Percentiles rank a stretch among this genome's conserved stretches.
Conservation (phyloP, 2,797 vertebrate species). For the Phataginus tetradactyla region DNA sequence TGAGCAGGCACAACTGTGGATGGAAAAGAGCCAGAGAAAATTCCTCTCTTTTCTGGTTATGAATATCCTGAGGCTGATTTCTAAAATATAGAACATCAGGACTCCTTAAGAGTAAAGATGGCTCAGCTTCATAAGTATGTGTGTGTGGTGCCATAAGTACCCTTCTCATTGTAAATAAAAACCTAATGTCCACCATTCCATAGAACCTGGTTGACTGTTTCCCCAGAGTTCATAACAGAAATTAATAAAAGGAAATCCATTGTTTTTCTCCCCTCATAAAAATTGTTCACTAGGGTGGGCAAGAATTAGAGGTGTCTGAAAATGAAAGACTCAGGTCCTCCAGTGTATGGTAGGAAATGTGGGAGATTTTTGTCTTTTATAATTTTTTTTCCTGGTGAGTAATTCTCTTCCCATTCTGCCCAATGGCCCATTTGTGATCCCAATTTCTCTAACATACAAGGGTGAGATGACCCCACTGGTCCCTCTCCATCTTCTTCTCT, state of each 20-base stretch:
- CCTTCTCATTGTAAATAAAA: neutral
- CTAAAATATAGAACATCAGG: neutral
- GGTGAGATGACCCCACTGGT: neutral
- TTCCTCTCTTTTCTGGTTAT: conserved; percentile 27
- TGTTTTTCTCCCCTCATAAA: neutral
- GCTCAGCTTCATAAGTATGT: neutral
- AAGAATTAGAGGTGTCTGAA: conserved; percentile 20
- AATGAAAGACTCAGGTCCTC: neutral
- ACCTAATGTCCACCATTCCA: neutral
- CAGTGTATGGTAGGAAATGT: neutral
- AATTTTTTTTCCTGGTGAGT: neutral
- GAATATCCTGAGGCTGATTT: conserved; percentile 28
- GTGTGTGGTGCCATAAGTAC: neutral
- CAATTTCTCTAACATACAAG: neutral
- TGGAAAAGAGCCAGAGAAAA: conserved; percentile 53
- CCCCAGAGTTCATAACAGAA: neutral
- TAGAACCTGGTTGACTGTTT: neutral
- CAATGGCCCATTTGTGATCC: neutral
- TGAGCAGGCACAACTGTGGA: conserved; percentile 47
- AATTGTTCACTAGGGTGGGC: neutral
- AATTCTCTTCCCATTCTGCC: neutral
- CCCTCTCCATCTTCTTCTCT: neutral
- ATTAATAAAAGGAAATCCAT: conserved; percentile 1
- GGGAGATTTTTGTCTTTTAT: neutral
- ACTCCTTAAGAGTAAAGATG: neutral